phyloP scores from a whole-genome alignment of 1,140 invertebrate species.

The Sinonovacula constricta region DNA sequence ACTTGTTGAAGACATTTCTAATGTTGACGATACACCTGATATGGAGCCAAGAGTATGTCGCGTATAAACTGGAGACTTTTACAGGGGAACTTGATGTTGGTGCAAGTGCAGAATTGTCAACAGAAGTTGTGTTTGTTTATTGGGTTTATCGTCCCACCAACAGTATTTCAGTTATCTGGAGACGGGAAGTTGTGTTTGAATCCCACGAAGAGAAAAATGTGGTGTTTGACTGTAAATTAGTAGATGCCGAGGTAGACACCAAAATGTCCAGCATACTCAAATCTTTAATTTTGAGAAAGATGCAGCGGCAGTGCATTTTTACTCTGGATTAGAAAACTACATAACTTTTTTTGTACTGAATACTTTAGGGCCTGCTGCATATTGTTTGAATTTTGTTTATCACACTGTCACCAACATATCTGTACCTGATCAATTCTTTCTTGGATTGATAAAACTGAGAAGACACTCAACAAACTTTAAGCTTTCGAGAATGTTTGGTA shows the following conservation, averaged over 20 bases:
- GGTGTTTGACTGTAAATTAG: too few relatives aligned
- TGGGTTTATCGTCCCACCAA: too few relatives aligned
- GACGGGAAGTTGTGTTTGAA: not conserved
- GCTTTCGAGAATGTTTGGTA: conserved; percentile 43
- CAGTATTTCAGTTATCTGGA: too few relatives aligned
- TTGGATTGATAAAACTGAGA: conserved; percentile 48
- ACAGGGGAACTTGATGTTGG: not conserved
- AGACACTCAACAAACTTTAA: conserved; percentile 46
- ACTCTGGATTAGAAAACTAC: conserved; percentile 45
- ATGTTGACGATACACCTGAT: too few relatives aligned
- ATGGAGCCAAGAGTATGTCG: not conserved
- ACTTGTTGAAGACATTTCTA: conserved; percentile 2
- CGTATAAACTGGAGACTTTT: not conserved
- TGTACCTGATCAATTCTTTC: conserved; percentile 48
- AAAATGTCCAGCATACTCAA: not conserved
- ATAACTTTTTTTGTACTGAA: conserved; percentile 45
- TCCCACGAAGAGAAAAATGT: not conserved
- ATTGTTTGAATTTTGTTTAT: conserved; percentile 42
- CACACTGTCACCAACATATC: conserved; percentile 20
- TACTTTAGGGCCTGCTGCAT: conserved; percentile 49
- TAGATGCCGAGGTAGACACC: conserved; percentile 9
- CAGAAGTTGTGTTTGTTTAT: too few relatives aligned
- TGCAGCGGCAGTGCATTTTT: conserved; percentile 30
- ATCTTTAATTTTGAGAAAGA: conserved; percentile 32
- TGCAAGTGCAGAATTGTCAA: not conserved